phyloP scores from a whole-genome alignment of 2,113 vertebrate species.

The Tretioscincus oriximinensis region DNA sequence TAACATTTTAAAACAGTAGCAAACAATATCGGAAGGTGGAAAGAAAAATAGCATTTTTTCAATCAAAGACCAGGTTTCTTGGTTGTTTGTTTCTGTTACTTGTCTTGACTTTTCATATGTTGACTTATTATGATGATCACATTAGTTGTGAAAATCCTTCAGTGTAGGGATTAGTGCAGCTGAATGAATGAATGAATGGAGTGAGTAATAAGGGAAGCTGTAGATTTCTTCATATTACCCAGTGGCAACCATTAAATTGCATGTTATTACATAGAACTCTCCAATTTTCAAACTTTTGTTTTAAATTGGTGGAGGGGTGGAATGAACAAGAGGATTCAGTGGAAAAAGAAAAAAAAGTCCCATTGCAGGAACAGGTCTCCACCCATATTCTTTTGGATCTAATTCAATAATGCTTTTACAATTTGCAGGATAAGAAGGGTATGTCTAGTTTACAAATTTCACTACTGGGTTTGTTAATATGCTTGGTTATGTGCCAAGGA shows the following conservation, averaged over 20 bases:
- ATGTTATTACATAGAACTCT: neutral
- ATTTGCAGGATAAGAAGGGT: slow-evolving; percentile 24
- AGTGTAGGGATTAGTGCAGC: neutral
- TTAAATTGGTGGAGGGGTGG: neutral
- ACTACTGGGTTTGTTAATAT: slow-evolving; percentile 22
- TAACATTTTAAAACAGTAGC: too few relatives aligned
- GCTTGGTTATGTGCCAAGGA: neutral
- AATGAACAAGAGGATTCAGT: neutral
- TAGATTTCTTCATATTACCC: neutral
- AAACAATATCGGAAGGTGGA: too few relatives aligned
- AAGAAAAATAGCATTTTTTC: neutral
- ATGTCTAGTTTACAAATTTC: slow-evolving; percentile 33
- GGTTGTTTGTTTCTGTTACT: neutral
- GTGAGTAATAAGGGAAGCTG: neutral
- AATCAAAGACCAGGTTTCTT: neutral
- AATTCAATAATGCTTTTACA: slow-evolving; percentile 26
- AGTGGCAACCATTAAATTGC: neutral
- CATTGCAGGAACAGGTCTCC: neutral
- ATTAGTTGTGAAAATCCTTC: neutral
- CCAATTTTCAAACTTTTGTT: too few relatives aligned
- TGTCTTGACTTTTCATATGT: neutral
- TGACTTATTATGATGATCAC: neutral
- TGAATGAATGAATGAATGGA: neutral
- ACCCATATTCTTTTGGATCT: neutral
- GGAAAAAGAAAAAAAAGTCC: neutral